Percentiles rank a stretch among this genome's conserved stretches.
Evolutionary conservation across 2,888 invertebrate species (phyloP).

Genomic region (Aricia artaxerxes): DNA sequence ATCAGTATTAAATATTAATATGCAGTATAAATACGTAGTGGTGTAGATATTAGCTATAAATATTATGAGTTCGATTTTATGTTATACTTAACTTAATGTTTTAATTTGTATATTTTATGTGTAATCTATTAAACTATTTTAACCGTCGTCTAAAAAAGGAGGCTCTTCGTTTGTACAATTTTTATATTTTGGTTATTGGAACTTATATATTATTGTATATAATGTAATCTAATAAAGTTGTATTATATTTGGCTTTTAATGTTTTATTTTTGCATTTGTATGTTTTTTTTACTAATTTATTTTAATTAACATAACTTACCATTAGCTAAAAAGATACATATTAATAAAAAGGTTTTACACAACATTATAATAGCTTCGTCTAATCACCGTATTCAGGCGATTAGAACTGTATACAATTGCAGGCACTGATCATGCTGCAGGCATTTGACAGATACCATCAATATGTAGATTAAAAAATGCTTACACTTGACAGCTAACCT

Average conservation of each 20-base stretch:
- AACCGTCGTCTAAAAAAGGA: not conserved
- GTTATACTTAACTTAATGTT: not conserved
- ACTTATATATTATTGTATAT: slow-evolving; percentile 26
- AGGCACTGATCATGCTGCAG: not conserved
- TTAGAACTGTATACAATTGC: not conserved
- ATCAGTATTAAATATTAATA: not conserved
- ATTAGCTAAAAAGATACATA: not conserved
- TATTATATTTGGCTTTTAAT: slow-evolving; percentile 36
- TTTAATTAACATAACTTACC: not conserved
- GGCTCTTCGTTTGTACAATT: not conserved
- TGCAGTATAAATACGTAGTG: not conserved
- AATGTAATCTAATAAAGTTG: slow-evolving; percentile 38
- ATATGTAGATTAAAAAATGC: not conserved
- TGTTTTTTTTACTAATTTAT: not conserved
- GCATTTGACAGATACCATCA: not conserved
- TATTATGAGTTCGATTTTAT: not conserved
- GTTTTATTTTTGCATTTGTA: slow-evolving; percentile 41
- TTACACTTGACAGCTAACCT: not conserved
- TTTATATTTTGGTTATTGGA: not conserved
- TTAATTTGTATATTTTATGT: not conserved
- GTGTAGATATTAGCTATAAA: not conserved
- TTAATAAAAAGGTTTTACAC: too few relatives aligned
- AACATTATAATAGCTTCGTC: too few relatives aligned
- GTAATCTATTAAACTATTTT: not conserved
- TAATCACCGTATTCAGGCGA: not conserved